Percentiles rank a stretch among this genome's conserved stretches.
phyloP scores from a whole-genome alignment of 2,888 invertebrate genomes.

The Melinaea marsaeus region DNA sequence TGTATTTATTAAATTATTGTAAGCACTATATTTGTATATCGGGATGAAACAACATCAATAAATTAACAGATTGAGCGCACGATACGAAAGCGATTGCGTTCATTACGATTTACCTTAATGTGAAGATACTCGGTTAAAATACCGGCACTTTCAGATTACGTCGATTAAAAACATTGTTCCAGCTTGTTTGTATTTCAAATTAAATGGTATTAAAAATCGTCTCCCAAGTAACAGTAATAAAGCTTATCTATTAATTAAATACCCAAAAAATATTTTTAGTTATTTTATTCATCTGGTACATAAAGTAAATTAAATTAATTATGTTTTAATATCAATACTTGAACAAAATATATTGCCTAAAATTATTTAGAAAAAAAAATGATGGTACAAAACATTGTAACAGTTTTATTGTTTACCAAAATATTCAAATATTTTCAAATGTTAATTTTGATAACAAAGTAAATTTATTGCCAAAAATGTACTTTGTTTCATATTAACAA shows the following conservation, averaged over 20 bases:
- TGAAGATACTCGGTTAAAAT: conserved; percentile 39
- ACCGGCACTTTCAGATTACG: conserved; percentile 37
- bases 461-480: too few relatives aligned
- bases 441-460: too few relatives aligned
- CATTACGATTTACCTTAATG: conserved; percentile 40
- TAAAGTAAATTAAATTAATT: neutral
- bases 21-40: conserved; percentile 11
- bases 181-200: conserved; percentile 17
- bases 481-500: too few relatives aligned
- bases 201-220: conserved; percentile 7
- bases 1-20: conserved; percentile 11
- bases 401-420: too few relatives aligned
- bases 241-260: too few relatives aligned
- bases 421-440: too few relatives aligned
- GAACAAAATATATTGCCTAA: neutral
- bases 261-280: too few relatives aligned
- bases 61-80: conserved; percentile 37
- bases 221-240: too few relatives aligned
- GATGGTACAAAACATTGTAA: neutral
- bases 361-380: neutral
- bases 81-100: conserved; percentile 37
- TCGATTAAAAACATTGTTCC: conserved; percentile 34
- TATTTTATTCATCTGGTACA: too few relatives aligned
- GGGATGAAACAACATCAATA: conserved; percentile 30
- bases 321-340: neutral